Percentiles rank a stretch among this genome's conserved stretches.
These are phyloP conservation scores for Daphoenositta chrysoptera DNA, from an alignment of 2,113 vertebrate genomes.

Conservation along the genomic window DNA sequence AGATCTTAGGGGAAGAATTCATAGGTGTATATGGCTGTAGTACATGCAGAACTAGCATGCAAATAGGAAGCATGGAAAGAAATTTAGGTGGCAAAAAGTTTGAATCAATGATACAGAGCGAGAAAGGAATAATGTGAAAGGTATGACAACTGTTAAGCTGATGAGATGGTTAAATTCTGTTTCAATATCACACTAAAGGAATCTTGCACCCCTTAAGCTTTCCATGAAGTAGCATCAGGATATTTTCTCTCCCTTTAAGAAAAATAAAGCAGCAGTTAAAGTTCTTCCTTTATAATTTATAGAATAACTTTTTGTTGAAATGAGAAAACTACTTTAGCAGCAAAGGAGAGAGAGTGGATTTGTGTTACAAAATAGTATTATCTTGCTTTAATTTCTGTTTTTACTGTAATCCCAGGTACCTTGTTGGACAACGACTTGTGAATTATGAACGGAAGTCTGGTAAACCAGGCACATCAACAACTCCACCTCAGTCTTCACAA, in stretches of 20 bases:
- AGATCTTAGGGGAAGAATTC: not conserved
- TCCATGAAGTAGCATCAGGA: not conserved
- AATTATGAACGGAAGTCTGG: slow-evolving; percentile 95
- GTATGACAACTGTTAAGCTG: not conserved
- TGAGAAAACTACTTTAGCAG: not conserved
- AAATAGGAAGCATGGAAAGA: not conserved
- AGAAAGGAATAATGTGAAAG: not conserved
- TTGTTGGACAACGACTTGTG: slow-evolving; percentile 96
- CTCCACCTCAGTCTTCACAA: slow-evolving; percentile 81
- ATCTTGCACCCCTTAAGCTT: not conserved
- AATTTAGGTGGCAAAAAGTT: not conserved
- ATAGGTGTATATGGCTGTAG: not conserved
- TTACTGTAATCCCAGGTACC: slow-evolving; percentile 80
- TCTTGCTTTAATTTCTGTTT: not conserved
- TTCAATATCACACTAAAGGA: not conserved
- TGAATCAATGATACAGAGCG: not conserved
- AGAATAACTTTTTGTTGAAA: not conserved
- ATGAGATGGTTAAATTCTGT: not conserved
- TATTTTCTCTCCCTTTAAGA: not conserved
- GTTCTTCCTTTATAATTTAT: not conserved
- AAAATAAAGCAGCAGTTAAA: not conserved
- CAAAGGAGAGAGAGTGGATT: not conserved
- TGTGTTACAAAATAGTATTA: not conserved
- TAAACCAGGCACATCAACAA: slow-evolving; percentile 77
- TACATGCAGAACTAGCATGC: not conserved